These are phyloP conservation scores for Polyodon spathula DNA, from an alignment of 2,113 vertebrate genomes.

Conservation along the genomic window DNA sequence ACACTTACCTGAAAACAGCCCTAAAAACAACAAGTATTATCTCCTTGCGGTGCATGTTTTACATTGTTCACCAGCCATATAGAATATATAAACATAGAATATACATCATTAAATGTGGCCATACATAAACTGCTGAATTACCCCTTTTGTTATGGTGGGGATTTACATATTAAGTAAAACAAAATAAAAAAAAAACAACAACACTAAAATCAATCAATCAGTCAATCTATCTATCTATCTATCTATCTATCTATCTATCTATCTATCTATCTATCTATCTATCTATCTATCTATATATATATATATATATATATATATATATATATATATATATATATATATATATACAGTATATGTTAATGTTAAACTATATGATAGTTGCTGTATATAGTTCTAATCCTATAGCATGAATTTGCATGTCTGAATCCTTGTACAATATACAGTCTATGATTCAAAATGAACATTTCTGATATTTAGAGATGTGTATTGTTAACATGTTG, in stretches of 20 bases:
- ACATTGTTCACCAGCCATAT: too few relatives aligned
- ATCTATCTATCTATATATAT: too few relatives aligned
- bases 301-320: not conserved
- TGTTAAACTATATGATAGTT: slow-evolving; percentile 4
- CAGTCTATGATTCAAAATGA: slow-evolving; percentile 50
- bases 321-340: slow-evolving; percentile 13
- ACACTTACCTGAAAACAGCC: too few relatives aligned
- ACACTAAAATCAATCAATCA: too few relatives aligned
- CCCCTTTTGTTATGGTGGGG: slow-evolving; percentile 15
- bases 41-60: too few relatives aligned
- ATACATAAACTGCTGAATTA: slow-evolving; percentile 33
- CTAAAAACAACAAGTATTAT: too few relatives aligned
- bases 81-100: too few relatives aligned
- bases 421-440: slow-evolving; percentile 47
- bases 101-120: too few relatives aligned
- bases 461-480: slow-evolving; percentile 67
- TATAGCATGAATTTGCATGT: slow-evolving; percentile 65
- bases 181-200: slow-evolving; percentile 9
- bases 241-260: too few relatives aligned
- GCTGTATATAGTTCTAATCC: slow-evolving; percentile 36
- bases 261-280: too few relatives aligned
- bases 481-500: slow-evolving; percentile 64
- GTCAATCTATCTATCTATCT: too few relatives aligned
- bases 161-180: slow-evolving; percentile 13
- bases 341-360: slow-evolving; percentile 15